Base-by-base conservation (phyloP, 1,140 invertebrate genomes). In the Manduca sexta region DNA sequence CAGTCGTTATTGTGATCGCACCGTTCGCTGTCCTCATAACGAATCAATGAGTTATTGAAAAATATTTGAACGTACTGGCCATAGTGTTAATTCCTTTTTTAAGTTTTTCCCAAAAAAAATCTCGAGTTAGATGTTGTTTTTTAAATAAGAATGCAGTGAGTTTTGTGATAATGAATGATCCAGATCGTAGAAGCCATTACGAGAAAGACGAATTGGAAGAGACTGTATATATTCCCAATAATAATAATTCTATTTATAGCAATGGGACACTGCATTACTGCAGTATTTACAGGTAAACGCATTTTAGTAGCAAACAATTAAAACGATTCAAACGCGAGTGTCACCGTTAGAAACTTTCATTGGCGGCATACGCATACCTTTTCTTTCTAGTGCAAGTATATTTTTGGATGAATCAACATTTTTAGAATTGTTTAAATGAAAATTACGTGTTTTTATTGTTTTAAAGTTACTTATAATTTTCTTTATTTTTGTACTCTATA, bases 181-280 rank as follows among this genome's bases (percentile, higher is more conserved):
- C 70, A 47, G 75, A 71, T 35, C 62, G 69, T 30, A 81, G 65
- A 62, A 72, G 51, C 44, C 64, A 72, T 54, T 73, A 74, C 30
- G 75, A 78, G 34, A 69, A 49, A 35, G 64, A 77, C n/a, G 77
- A 81, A 31, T 35, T 52, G 10, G 77, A 67, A 37, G 81, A 83
- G 41, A 53, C 67, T 8, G 49, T 78, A 49, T 84, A 83, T 51
- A 65, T 64, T 7, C 60, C 77, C 4, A 84, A 84, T 49, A 86
- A 86, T 48, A 79, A 82, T 55, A 77, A 85, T 52, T 87, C 85
- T 4, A 70, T 86, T 55, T 87, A 87, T 56, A 87, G 85, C 52
- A 83, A 76, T 56, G 78, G 78, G 45, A 82, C 78, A n/a, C 62
- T 74, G 30, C 76, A 80, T 53, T 87, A 87, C 57, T 84, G 78